Percentiles rank a stretch among this genome's conserved stretches.
These are phyloP conservation scores for Hypomecis punctinalis DNA, from an alignment of 2,888 invertebrate species.

Conservation along the genomic window DNA sequence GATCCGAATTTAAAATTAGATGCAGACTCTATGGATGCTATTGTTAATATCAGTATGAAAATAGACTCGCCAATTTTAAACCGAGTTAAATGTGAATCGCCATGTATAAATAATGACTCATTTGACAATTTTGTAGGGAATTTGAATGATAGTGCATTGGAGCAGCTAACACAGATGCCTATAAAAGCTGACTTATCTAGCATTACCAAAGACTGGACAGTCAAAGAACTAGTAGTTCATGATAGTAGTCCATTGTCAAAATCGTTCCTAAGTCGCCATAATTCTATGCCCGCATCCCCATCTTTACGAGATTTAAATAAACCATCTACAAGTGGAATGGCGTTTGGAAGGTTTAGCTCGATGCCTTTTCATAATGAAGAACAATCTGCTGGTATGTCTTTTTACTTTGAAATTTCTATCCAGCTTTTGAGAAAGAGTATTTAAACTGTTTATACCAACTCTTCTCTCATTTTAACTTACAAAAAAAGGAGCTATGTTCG, in stretches of 20 bases:
- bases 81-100: constrained; percentile 61
- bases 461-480: too few species aligned
- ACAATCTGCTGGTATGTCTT: constrained; percentile 50
- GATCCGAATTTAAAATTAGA: constrained; percentile 62
- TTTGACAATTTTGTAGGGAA: constrained; percentile 77
- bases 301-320: constrained; percentile 57
- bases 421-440: too few species aligned
- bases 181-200: constrained; percentile 51
- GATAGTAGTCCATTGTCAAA: constrained; percentile 67
- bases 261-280: constrained; percentile 70
- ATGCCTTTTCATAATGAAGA: constrained; percentile 74
- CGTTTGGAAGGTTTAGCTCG: constrained; percentile 74
- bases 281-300: constrained; percentile 80
- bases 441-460: too few species aligned
- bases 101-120: constrained; percentile 73
- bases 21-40: constrained; percentile 74
- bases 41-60: constrained; percentile 67
- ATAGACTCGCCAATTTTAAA: constrained; percentile 66
- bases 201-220: constrained; percentile 57
- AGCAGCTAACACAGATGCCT: constrained; percentile 72
- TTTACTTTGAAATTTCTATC: too few species aligned
- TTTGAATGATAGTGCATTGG: constrained; percentile 78
- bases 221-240: constrained; percentile 63
- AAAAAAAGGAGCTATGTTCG: too few species aligned
- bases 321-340: constrained; percentile 74